Evolutionary conservation across 2,797 vertebrate genomes (phyloP).

Genomic region (Schizopygopsis malacanthus): DNA sequence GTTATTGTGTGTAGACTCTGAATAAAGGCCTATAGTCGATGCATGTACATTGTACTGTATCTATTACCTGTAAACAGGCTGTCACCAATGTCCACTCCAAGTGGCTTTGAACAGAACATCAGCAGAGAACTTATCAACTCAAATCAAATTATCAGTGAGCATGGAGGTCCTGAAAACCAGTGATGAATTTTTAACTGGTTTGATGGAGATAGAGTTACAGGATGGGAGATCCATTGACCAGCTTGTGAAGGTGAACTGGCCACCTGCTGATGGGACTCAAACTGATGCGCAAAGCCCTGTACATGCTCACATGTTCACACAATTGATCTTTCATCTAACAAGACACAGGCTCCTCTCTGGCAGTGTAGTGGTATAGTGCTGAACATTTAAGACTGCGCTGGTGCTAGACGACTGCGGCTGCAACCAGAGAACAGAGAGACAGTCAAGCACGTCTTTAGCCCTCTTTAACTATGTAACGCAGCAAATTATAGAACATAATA

Average conservation of each 20-base stretch:
- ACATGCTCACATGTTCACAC: neutral
- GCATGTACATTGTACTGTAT: slow-evolving; percentile 32
- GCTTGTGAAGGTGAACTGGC: slow-evolving; percentile 54
- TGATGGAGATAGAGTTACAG: slow-evolving; percentile 53
- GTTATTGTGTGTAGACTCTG: neutral
- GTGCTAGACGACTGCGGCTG: slow-evolving; percentile 6
- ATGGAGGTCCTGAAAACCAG: slow-evolving; percentile 41
- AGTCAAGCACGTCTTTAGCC: slow-evolving; percentile 42
- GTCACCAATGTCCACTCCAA: slow-evolving; percentile 48
- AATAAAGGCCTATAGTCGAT: slow-evolving; percentile 4
- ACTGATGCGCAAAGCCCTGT: slow-evolving; percentile 24
- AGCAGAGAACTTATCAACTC: slow-evolving; percentile 44
- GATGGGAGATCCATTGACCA: slow-evolving; percentile 48
- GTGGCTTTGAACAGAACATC: slow-evolving; percentile 40
- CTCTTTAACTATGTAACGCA: slow-evolving; percentile 57
- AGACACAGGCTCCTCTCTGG: neutral
- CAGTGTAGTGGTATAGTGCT: neutral
- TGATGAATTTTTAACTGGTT: slow-evolving; percentile 62
- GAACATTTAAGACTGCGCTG: neutral
- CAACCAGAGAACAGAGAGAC: slow-evolving; percentile 45
- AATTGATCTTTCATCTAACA: neutral
- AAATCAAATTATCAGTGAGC: slow-evolving; percentile 55
- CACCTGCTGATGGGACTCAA: slow-evolving; percentile 58
- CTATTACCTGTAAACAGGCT: slow-evolving; percentile 43
- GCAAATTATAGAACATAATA: slow-evolving; percentile 45